Conservation (phyloP, 2,113 vertebrate genomes). For the Neodontobutis hainanensis region DNA sequence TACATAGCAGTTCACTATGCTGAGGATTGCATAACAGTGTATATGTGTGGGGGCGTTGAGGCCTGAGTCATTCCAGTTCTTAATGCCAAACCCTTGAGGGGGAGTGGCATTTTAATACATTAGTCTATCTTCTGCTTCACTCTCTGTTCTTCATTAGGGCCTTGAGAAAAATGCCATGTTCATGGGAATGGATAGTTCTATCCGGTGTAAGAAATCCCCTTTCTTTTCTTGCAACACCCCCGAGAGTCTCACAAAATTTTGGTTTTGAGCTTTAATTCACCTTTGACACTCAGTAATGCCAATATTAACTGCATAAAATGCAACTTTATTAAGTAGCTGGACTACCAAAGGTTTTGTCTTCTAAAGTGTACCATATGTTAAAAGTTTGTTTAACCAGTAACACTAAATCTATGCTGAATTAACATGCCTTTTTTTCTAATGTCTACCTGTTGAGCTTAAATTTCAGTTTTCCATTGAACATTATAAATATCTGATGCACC, state of each 20-base stretch:
- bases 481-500: conserved; percentile 1
- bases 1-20: conserved; percentile 1
- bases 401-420: no score
- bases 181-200: conserved; percentile 24
- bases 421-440: no score
- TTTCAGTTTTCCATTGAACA: no score
- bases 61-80: conserved; percentile 51
- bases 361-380: no score
- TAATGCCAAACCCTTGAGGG: conserved; percentile 52
- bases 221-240: not conserved
- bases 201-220: conserved; percentile 56
- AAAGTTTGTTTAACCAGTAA: no score
- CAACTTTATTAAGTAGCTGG: no score
- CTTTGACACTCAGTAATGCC: no score
- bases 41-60: conserved; percentile 27
- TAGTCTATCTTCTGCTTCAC: conserved; percentile 32
- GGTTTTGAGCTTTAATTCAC: not conserved
- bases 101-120: conserved; percentile 41
- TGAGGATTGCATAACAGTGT: conserved; percentile 27
- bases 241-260: conserved; percentile 11
- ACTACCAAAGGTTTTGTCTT: no score
- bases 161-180: conserved; percentile 56
- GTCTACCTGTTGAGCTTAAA: no score
- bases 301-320: no score
- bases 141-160: conserved; percentile 62